Conservation (phyloP, 2,113 vertebrate species). For the Lipotes vexillifer region DNA sequence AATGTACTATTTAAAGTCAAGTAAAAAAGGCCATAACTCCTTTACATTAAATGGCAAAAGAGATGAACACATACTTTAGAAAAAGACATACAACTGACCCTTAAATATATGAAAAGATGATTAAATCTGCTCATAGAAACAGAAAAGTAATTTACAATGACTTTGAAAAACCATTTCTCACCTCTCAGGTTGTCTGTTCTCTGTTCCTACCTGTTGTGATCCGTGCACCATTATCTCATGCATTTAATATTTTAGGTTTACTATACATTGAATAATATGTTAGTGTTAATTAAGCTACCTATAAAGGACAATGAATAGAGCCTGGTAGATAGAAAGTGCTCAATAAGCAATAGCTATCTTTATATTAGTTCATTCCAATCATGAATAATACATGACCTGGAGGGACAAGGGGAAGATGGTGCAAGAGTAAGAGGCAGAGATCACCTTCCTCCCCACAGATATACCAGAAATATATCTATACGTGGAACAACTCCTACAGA, state of each 20-base stretch:
- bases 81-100: background rate
- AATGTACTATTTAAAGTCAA: background rate
- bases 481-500: too few relatives aligned
- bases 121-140: background rate
- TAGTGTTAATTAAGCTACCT: background rate
- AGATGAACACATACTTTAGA: background rate
- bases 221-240: background rate
- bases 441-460: too few relatives aligned
- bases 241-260: constrained; percentile 19
- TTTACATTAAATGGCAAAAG: background rate
- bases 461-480: too few relatives aligned
- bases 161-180: background rate
- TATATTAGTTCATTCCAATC: background rate
- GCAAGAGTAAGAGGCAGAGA: too few relatives aligned
- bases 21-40: background rate
- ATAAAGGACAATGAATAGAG: background rate
- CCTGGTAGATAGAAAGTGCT: background rate
- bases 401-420: too few relatives aligned
- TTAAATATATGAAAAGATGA: background rate
- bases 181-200: background rate
- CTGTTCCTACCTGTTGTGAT: background rate
- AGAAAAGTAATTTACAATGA: constrained; percentile 33
- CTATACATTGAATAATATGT: background rate
- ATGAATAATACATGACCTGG: background rate
- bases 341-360: background rate